A percentile compares a stretch with the other conserved stretches of the same genome.
These are phyloP conservation scores for Amphilophus citrinellus DNA, from an alignment of 2,113 vertebrate species.

Conservation along the genomic window DNA sequence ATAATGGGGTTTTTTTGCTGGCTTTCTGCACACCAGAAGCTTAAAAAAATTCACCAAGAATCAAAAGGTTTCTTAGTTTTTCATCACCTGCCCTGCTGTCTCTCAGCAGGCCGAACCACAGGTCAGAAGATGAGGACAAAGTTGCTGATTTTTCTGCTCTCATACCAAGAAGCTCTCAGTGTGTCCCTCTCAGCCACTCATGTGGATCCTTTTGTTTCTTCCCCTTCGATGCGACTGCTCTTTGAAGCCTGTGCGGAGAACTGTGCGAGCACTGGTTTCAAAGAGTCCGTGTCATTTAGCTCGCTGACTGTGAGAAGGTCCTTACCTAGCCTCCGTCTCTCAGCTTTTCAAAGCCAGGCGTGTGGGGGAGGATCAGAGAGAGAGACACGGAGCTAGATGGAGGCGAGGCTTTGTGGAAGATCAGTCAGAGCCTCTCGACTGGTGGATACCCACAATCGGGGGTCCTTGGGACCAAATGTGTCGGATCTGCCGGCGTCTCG, in stretches of 20 bases:
- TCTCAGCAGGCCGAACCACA: not conserved
- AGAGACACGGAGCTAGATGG: conserved; percentile 4
- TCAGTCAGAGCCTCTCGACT: conserved; percentile 46
- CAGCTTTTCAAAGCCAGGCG: conserved; percentile 35
- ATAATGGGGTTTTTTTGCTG: rapidly evolving
- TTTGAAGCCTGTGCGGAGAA: conserved; percentile 70
- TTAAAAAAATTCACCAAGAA: not conserved
- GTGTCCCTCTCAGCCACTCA: not conserved
- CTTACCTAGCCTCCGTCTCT: conserved; percentile 30
- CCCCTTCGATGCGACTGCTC: not conserved
- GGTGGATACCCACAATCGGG: conserved; percentile 6
- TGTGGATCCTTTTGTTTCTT: not conserved
- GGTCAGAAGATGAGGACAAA: not conserved
- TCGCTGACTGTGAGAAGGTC: conserved; percentile 43
- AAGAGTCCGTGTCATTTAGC: conserved; percentile 55
- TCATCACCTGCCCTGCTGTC: not conserved
- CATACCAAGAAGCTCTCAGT: not conserved
- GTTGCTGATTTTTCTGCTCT: not conserved
- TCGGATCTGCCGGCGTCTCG: not conserved
- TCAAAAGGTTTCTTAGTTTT: not conserved
- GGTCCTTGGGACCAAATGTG: conserved; percentile 20
- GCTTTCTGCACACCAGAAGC: not conserved
- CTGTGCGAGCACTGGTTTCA: conserved; percentile 24
- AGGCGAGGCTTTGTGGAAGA: conserved; percentile 35
- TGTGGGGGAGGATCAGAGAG: conserved; percentile 50